Evolutionary conservation across 2,797 vertebrate genomes (phyloP).

Genomic region (Alectoris magna): DNA sequence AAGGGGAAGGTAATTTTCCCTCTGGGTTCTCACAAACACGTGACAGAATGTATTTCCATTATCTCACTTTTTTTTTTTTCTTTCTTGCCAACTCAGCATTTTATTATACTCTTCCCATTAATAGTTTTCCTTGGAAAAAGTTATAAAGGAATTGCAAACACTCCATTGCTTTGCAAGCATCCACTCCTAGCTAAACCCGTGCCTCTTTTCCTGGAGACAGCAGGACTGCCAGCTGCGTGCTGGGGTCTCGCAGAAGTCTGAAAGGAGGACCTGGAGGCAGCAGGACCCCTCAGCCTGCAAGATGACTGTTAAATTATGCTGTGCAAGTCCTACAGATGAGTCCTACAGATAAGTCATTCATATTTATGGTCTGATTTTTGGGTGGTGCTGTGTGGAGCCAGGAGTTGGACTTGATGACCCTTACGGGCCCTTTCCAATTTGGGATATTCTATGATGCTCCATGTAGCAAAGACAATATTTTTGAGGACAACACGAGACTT

Average conservation of each 20-base stretch:
- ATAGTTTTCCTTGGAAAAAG: background rate
- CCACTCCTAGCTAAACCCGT: background rate
- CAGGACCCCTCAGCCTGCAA: background rate
- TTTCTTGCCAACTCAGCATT: background rate
- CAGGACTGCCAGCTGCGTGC: background rate
- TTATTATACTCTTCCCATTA: background rate
- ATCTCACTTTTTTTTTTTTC: background rate
- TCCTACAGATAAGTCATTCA: too few relatives aligned
- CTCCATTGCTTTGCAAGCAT: background rate
- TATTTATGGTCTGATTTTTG: too few relatives aligned
- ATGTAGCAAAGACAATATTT: rapidly evolving
- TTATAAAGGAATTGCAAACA: background rate
- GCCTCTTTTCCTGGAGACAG: background rate
- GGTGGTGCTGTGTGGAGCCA: too few relatives aligned
- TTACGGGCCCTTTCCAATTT: too few relatives aligned
- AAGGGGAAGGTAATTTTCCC: conserved; percentile 43
- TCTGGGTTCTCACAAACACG: conserved; percentile 7
- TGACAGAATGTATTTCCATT: background rate
- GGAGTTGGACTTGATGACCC: too few relatives aligned
- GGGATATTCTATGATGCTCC: background rate
- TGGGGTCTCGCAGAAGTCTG: background rate
- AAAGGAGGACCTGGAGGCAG: background rate
- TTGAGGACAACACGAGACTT: background rate
- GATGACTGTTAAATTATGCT: background rate
- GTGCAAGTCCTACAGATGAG: too few relatives aligned